These are phyloP conservation scores for Cheiracanthium punctorium DNA, from an alignment of 2,888 invertebrate species.

Conservation along the genomic window DNA sequence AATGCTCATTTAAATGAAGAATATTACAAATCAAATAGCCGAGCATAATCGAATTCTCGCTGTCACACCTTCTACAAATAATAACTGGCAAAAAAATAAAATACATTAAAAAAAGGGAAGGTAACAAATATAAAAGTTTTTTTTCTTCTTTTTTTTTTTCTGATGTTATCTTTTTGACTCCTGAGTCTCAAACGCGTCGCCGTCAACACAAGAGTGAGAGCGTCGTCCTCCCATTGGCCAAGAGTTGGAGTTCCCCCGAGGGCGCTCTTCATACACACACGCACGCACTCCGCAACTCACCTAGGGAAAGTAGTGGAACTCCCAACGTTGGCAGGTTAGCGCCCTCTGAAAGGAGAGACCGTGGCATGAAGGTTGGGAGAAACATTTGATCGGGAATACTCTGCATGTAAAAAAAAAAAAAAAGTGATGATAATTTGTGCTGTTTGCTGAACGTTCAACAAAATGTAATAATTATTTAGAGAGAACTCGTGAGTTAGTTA, in stretches of 20 bases:
- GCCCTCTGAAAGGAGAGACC: background rate
- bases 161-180: background rate
- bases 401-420: too few relatives aligned
- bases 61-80: slow-evolving; percentile 9
- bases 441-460: too few relatives aligned
- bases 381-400: too few relatives aligned
- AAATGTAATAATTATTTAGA: too few relatives aligned
- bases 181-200: background rate
- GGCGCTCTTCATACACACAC: slow-evolving; percentile 43
- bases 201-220: slow-evolving; percentile 39
- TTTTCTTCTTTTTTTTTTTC: background rate
- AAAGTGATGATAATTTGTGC: too few relatives aligned
- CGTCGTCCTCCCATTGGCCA: slow-evolving; percentile 51
- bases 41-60: background rate
- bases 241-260: slow-evolving; percentile 64
- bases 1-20: background rate
- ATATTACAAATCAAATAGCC: background rate
- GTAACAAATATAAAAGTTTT: background rate
- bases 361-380: too few relatives aligned
- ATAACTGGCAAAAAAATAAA: background rate
- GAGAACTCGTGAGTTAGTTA: too few relatives aligned
- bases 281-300: slow-evolving; percentile 39
- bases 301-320: background rate
- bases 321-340: slow-evolving; percentile 38
- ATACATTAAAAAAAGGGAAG: too few relatives aligned